Percentiles rank a stretch among this genome's conserved stretches.
Evolutionary conservation across 2,797 vertebrate species (phyloP).

Genomic region (Apogon hyalosoma): DNA sequence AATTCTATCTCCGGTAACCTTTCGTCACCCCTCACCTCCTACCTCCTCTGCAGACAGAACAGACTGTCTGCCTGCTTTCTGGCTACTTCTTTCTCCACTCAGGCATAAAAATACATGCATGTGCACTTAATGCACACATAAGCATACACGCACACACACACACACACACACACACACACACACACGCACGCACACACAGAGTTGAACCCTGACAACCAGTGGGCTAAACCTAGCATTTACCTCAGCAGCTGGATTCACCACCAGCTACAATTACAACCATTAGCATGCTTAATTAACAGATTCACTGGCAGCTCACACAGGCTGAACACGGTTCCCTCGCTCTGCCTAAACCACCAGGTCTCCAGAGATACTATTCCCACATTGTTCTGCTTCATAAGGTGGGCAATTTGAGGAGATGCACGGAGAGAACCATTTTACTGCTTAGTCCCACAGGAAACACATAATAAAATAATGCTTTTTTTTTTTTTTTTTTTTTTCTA

Average conservation of each 20-base stretch:
- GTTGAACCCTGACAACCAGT: constrained; percentile 76
- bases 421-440: constrained; percentile 23
- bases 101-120: constrained; percentile 52
- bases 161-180: constrained; percentile 54
- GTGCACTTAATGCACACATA: constrained; percentile 27
- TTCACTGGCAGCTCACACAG: constrained; percentile 82
- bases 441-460: constrained; percentile 16
- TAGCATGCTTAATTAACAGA: constrained; percentile 87
- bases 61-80: constrained; percentile 7
- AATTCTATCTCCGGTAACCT: constrained; percentile 12
- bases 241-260: constrained; percentile 85
- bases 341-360: constrained; percentile 69
- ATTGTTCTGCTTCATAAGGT: constrained; percentile 62
- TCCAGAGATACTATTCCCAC: constrained; percentile 72
- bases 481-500: not conserved
- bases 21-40: constrained; percentile 53
- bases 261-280: constrained; percentile 83
- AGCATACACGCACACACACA: constrained; percentile 44
- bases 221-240: constrained; percentile 83
- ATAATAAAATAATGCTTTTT: constrained; percentile 25
- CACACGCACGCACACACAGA: constrained; percentile 51
- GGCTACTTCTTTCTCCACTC: constrained; percentile 33
- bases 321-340: constrained; percentile 61
- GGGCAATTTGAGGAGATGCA: constrained; percentile 55
- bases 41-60: constrained; percentile 20